These are phyloP conservation scores for Gymnoscelis rufifasciata DNA, from an alignment of 2,888 invertebrate genomes.

Conservation along the genomic window DNA sequence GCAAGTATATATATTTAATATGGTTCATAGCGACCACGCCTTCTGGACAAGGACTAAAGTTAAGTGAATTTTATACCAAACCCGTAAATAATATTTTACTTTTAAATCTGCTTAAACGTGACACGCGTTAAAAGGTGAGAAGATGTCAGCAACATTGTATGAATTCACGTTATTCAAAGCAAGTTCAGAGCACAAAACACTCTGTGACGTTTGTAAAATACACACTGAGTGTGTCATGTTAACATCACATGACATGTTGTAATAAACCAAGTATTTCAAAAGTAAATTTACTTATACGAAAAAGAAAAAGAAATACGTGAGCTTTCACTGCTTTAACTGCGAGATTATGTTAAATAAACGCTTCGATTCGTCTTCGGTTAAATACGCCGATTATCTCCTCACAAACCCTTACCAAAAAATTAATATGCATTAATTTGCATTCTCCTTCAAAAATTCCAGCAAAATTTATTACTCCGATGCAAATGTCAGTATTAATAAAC, in stretches of 20 bases:
- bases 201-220: slow-evolving; percentile 14
- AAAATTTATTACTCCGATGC: slow-evolving; percentile 43
- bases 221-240: background rate
- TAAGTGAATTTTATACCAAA: background rate
- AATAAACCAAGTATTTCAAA: too few species aligned
- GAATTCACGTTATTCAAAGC: slow-evolving; percentile 15
- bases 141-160: slow-evolving; percentile 9
- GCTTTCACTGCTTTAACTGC: too few species aligned
- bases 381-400: slow-evolving; percentile 10
- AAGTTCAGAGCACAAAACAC: slow-evolving; percentile 8
- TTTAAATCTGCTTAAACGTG: slow-evolving; percentile 1
- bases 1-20: too few species aligned
- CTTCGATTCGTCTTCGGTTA: background rate
- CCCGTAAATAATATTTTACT: slow-evolving; percentile 5
- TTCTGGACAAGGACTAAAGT: too few species aligned
- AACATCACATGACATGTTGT: too few species aligned
- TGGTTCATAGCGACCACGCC: too few species aligned
- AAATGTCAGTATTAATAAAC: slow-evolving; percentile 49
- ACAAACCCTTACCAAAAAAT: slow-evolving; percentile 24
- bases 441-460: slow-evolving; percentile 21
- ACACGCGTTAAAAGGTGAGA: slow-evolving; percentile 3
- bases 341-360: too few species aligned
- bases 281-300: too few species aligned
- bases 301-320: too few species aligned
- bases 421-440: slow-evolving; percentile 30